Evolutionary conservation across 2,113 vertebrate genomes (phyloP).

Genomic region (Numida meleagris): DNA sequence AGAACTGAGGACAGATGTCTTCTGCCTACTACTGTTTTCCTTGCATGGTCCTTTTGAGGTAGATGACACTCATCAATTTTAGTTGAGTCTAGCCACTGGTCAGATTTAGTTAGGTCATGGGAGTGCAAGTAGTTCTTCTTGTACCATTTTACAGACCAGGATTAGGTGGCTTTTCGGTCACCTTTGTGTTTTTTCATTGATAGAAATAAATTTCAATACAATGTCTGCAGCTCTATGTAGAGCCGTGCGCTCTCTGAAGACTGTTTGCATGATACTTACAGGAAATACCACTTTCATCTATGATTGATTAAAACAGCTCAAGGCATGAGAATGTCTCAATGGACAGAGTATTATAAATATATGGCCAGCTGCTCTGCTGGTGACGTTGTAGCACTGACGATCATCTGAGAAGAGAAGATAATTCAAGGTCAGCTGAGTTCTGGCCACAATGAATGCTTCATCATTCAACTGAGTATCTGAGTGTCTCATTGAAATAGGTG

Average conservation of each 20-base stretch:
- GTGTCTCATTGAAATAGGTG: background rate
- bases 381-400: background rate
- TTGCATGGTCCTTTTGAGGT: background rate
- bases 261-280: background rate
- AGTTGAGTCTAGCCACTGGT: background rate
- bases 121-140: background rate
- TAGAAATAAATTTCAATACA: background rate
- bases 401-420: background rate
- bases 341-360: background rate
- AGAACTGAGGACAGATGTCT: background rate
- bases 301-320: constrained; percentile 5
- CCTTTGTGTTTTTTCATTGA: background rate
- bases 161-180: background rate
- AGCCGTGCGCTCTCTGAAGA: background rate
- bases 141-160: background rate
- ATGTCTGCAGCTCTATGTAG: background rate
- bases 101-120: background rate
- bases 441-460: background rate
- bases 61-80: background rate
- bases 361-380: background rate
- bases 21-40: background rate
- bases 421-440: background rate
- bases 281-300: background rate
- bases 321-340: background rate
- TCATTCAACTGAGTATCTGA: background rate